Base-by-base conservation (phyloP, 2,113 vertebrate species). In the Nothoprocta pentlandii region DNA sequence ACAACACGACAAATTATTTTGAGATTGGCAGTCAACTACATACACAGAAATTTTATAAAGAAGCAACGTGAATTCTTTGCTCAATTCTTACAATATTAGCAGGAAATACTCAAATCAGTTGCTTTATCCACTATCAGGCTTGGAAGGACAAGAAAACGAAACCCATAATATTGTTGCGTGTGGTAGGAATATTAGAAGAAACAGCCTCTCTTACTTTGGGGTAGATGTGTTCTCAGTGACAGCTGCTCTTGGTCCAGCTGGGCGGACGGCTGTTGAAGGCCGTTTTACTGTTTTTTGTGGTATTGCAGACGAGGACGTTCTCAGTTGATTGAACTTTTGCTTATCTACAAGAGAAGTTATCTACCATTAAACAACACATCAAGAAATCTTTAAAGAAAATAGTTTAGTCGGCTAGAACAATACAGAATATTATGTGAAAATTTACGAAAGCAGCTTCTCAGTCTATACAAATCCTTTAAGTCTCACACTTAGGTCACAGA, bases 191-290 rank as follows among this genome's bases (percentile, higher is more conserved):
- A 63, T 59, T 78, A 89, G 67, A 78, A 83, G 76, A 76, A 32
- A 62, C 1, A 30, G 39, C 23, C 54, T 53, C 42, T 83, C 97
- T 97, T 97, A 97, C 98, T 97, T 98, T 88, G 98, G 97, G 25
- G 97, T 97, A 22, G 98, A 98, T 2, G 95, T 98, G 34, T 92
- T 98, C 32, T 98, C 97, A 34, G 95, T 49, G 5, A 91, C 36
- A 59, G 95, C 32, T 58, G 89, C 25, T 97, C 93, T 95, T 97
- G 95, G 95, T 80, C 95, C 97, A 78, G 89, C 8, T 34, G 94
- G 95, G 4, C 80, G 94, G 36, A 97, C 93, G 32, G 97, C 95
- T 95, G 98, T 97, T 3, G 98, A 97, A 81, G 98, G 97, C 47
- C 95, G 81, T 47, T 95, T 96, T 49, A 90, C 79, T 20, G 81